Evolutionary conservation across 2,797 vertebrate genomes (phyloP).

Genomic region (Odontamblyopus rebecca): DNA sequence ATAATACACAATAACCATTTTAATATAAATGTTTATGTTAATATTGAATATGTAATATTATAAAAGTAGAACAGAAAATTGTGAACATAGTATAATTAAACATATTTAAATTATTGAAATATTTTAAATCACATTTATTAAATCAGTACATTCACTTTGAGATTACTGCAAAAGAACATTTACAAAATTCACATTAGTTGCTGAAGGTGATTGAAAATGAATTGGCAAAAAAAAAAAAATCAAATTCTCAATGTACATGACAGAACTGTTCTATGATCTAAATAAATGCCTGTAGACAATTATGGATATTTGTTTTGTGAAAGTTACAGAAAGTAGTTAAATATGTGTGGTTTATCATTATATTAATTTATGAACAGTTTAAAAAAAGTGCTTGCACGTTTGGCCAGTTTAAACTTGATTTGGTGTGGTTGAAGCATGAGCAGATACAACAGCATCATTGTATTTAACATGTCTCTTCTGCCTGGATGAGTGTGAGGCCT

Average conservation of each 20-base stretch:
- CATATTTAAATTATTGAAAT: background rate
- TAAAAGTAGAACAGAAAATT: background rate
- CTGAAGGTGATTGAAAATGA: background rate
- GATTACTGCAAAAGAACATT: background rate
- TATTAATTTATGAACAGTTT: background rate
- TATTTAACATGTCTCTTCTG: slow-evolving; percentile 3
- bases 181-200: background rate
- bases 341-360: background rate
- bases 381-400: background rate
- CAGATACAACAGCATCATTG: slow-evolving; percentile 11
- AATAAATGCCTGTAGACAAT: background rate
- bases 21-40: background rate
- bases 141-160: background rate
- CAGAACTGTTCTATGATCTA: background rate
- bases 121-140: background rate
- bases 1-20: too few relatives aligned
- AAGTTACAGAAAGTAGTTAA: background rate
- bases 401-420: background rate
- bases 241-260: too few relatives aligned
- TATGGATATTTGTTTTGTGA: background rate
- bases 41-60: background rate
- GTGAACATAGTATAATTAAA: background rate
- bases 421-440: slow-evolving; percentile 13
- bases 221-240: background rate
- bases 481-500: background rate